Percentiles rank a stretch among this genome's conserved stretches.
phyloP scores from a whole-genome alignment of 2,113 vertebrate species.

The Aphelocoma coerulescens region DNA sequence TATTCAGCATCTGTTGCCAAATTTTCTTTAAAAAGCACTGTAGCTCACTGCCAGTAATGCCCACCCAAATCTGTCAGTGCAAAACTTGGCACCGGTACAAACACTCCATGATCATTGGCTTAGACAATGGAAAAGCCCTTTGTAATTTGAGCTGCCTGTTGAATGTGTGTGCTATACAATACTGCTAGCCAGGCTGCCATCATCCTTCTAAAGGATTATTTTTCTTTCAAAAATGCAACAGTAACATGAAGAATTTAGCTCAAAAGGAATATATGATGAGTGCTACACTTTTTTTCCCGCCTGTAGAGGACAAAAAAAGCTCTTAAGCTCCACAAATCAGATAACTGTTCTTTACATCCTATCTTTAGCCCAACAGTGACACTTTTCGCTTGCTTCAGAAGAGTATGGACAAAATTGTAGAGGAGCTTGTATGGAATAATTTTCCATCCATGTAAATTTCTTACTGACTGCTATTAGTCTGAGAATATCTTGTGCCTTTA shows the following conservation, averaged over 20 bases:
- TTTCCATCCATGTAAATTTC: neutral
- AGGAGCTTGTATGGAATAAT: neutral
- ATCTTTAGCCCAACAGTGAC: neutral
- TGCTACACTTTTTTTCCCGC: neutral
- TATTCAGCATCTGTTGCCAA: neutral
- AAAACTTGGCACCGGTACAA: neutral
- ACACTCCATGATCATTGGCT: neutral
- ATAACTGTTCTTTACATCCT: neutral
- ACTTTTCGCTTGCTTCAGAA: neutral
- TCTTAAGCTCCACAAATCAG: neutral
- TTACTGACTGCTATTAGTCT: neutral
- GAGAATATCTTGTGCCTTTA: neutral
- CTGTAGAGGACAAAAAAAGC: neutral
- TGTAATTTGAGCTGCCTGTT: slow-evolving; percentile 9
- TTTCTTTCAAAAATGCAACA: neutral
- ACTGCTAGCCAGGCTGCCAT: neutral
- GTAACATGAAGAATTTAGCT: neutral
- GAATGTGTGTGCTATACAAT: neutral
- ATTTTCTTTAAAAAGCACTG: neutral
- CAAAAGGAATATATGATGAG: neutral
- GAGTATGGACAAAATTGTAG: neutral
- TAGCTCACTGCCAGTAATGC: neutral
- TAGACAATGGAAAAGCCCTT: neutral
- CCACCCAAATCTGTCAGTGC: neutral
- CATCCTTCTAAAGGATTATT: neutral